Evolutionary conservation across 2,888 invertebrate species (phyloP), one percentile per base, ranked within the genome.

Genomic region (Microctonus brassicae): DNA sequence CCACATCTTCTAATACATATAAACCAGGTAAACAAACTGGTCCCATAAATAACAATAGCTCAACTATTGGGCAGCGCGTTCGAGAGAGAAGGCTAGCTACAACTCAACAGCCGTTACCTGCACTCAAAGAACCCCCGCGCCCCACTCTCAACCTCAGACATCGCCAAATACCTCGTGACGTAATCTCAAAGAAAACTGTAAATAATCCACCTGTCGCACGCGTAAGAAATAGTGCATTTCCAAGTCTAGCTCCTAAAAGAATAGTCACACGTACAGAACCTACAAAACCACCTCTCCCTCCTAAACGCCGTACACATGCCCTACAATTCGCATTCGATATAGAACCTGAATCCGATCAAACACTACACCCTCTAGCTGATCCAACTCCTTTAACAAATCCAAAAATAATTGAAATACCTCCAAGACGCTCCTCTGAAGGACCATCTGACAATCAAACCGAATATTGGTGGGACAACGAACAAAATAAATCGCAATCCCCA

Each of bases 271-370:
- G n/a, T n/a, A n/a, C n/a, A 20, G 0, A 13, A n/a, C 26, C 6
- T 24, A 24, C 22, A 39, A 7, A 1, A n/a, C 39, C 11, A 10
- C 0, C 36, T 13, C 6, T 9, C 10, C 36, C 62, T 9, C 22
- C 42, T 39, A 62, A 39, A 62, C 34, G 34, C 6, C 62, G 62
- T 20, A 62, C 62, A n/a, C 5, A 39, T 1, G 62, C 62, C 3
- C 20, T 62, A 13, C 13, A 22, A 24, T 62, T 62, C 24, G 62
- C 39, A 22, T 39, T 39, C 3, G 62, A 39, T 24, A 11, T 24
- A 13, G 39, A 42, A n/a, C n/a, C n/a, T n/a, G n/a, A n/a, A n/a
- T n/a, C n/a, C n/a, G n/a, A n/a, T n/a, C n/a, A n/a, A n/a, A n/a
- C n/a, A n/a, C n/a, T 42, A 42, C 11, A 7, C 2, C 13, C 4